Conservation (phyloP, 1,140 invertebrate genomes). For the Planococcus citri region DNA sequence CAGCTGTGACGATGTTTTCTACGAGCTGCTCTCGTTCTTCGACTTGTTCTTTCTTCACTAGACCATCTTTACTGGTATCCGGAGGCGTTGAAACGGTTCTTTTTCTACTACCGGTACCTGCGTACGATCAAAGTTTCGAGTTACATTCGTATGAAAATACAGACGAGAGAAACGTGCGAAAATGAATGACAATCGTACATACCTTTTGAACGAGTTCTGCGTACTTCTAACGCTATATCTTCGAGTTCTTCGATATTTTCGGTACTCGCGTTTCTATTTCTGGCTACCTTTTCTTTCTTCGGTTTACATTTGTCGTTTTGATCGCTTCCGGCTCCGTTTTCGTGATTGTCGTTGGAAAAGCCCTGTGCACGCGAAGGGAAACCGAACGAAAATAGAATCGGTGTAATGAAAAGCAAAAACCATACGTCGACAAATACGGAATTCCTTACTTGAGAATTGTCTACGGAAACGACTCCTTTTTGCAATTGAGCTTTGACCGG, state of each 20-base stretch:
- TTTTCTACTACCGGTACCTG: neutral
- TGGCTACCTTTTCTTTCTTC: neutral
- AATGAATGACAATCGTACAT: too few relatives aligned
- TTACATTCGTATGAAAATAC: too few relatives aligned
- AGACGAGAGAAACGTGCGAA: too few relatives aligned
- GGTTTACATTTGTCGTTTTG: neutral
- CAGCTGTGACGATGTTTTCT: neutral
- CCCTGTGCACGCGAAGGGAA: too few relatives aligned
- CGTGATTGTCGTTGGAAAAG: neutral
- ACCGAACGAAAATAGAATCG: too few relatives aligned
- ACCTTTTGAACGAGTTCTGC: neutral
- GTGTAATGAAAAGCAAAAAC: too few relatives aligned
- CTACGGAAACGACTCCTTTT: neutral
- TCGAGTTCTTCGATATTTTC: conserved; percentile 11
- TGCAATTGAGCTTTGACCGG: neutral
- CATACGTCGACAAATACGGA: neutral
- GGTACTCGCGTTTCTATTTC: neutral
- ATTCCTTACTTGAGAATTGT: neutral
- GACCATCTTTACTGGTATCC: neutral
- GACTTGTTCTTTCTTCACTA: neutral
- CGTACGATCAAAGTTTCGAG: too few relatives aligned
- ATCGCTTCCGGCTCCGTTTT: neutral
- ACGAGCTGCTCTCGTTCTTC: neutral
- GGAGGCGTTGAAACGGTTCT: neutral
- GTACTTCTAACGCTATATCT: neutral